Percentiles rank a stretch among this genome's conserved stretches.
phyloP scores from a whole-genome alignment of 2,113 vertebrate genomes.

The Rhadina sibilatrix region DNA sequence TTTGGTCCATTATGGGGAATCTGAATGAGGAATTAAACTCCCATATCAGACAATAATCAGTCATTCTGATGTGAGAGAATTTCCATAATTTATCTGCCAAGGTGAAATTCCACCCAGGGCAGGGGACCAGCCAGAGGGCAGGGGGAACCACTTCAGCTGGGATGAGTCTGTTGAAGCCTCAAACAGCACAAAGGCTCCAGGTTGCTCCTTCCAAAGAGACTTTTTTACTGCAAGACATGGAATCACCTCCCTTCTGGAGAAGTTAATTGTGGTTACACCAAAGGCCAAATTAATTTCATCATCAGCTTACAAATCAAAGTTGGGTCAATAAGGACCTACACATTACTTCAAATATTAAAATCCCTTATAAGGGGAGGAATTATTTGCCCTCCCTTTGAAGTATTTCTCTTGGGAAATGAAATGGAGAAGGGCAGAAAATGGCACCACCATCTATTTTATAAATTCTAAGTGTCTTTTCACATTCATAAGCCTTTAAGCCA shows the following conservation, averaged over 20 bases:
- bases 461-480: neutral
- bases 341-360: conserved; percentile 42
- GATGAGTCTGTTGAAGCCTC: neutral
- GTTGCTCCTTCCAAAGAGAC: neutral
- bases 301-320: conserved; percentile 66
- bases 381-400: conserved; percentile 39
- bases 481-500: neutral
- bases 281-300: conserved; percentile 67
- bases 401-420: conserved; percentile 62
- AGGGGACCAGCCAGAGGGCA: neutral
- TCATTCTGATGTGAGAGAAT: neutral
- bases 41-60: neutral
- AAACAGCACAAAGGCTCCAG: neutral
- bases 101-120: neutral
- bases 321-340: conserved; percentile 46
- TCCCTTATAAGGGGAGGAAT: conserved; percentile 4
- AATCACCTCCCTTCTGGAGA: conserved; percentile 28
- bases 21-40: neutral
- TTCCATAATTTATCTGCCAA: conserved; percentile 35
- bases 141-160: neutral
- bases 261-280: conserved; percentile 66
- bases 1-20: neutral
- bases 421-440: conserved; percentile 27
- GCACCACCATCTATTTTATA: neutral
- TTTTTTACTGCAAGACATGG: neutral